Base-by-base conservation (phyloP, 2,888 invertebrate genomes). In the Entomobrya multifasciata region DNA sequence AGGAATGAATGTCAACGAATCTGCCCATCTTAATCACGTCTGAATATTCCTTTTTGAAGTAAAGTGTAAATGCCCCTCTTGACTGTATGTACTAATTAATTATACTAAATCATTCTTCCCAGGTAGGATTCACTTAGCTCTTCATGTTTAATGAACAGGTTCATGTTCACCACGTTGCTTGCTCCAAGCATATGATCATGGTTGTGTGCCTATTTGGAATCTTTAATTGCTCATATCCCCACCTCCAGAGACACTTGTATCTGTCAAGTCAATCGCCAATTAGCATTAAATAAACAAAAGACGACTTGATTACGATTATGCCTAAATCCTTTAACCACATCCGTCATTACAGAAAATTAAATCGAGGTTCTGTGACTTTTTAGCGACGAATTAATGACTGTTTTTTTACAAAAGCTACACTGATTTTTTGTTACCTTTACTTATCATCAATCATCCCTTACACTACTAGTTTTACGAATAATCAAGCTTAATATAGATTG, bases 161-260 rank as follows among this genome's bases (percentile, higher is more conserved):
- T 30, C 17, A n/a, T 30, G 30, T 17, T 65, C 17, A 65, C 36
- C 36, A 17, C 17, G 11, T 27, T 1, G 27, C 60, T 27, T 60
- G 25, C 3, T 60, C 25, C 2, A 5, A 3, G 17, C 10, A 6
- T 1, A 3, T 27, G 11, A 27, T 60, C 13, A 13, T 13, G 17
- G 13, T 13, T 27, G 13, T 27, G n/a, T 22, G 11, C 62, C 62
- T 65, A 36, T 65, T 65, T 65, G 62, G 62, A 65, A 8, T 36
- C 36, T 65, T 65, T 65, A 65, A 65, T 65, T 65, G 62, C 62
- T 36, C 36, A n/a, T n/a, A n/a, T 30, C n/a, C 62, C 36, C 62
- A 36, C 62, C 30, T 36, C 36, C 17, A 8, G 30, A 36, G 20
- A 36, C 3, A n/a, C n/a, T n/a, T 60, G 60, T 13, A 13, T 15